phyloP scores from a whole-genome alignment of 2,113 vertebrate genomes.

The Vulpes vulpes region DNA sequence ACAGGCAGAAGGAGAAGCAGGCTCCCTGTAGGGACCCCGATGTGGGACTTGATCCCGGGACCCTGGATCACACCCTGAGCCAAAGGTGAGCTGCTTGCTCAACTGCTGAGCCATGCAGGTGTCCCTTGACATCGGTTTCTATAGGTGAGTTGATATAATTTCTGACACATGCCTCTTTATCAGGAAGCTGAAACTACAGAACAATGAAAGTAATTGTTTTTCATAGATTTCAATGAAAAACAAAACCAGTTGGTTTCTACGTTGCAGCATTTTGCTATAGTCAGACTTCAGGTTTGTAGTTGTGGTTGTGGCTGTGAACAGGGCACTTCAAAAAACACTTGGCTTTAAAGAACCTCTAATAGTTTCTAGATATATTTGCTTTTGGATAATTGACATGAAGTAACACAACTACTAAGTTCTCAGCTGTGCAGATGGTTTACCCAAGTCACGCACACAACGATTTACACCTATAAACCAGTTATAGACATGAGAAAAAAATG shows the following conservation, averaged over 20 bases:
- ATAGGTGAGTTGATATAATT: rapidly evolving
- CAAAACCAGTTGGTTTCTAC: not conserved
- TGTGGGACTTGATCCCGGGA: too few relatives aligned
- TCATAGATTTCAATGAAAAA: not conserved
- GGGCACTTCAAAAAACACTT: not conserved
- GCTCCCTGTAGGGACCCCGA: too few relatives aligned
- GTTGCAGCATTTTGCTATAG: too few relatives aligned
- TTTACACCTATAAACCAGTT: not conserved
- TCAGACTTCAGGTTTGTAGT: too few relatives aligned
- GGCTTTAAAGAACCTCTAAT: not conserved
- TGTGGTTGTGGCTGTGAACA: not conserved
- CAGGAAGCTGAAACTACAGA: not conserved
- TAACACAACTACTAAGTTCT: not conserved
- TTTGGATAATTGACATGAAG: not conserved
- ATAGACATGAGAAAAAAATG: not conserved
- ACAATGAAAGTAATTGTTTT: not conserved
- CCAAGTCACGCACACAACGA: not conserved
- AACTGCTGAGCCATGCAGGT: too few relatives aligned
- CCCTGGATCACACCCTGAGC: too few relatives aligned
- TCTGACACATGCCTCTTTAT: not conserved
- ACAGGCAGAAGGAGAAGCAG: too few relatives aligned
- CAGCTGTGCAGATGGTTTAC: not conserved
- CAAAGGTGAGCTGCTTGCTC: too few relatives aligned
- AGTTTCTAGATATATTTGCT: not conserved
- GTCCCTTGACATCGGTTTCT: not conserved